Percentiles rank a stretch among this genome's conserved stretches.
phyloP scores from a whole-genome alignment of 1,140 invertebrate species.

The Geopemphigus sp. region DNA sequence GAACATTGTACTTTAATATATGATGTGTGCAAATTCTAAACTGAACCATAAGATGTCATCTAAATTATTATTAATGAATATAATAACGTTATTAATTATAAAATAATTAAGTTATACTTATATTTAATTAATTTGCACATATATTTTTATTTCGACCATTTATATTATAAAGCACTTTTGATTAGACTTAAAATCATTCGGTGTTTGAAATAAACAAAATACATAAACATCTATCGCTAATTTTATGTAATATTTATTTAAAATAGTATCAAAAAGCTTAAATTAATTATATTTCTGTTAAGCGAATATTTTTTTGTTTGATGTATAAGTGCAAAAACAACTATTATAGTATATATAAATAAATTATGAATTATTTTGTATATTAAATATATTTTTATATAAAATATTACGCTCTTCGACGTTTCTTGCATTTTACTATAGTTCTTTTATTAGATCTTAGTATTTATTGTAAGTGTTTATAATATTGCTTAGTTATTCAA shows the following conservation, averaged over 20 bases:
- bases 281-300: too few relatives aligned
- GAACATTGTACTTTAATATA: constrained; percentile 5
- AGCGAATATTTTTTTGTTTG: too few relatives aligned
- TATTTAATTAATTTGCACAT: background rate
- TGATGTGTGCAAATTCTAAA: constrained; percentile 8
- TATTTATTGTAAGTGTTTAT: too few relatives aligned
- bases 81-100: background rate
- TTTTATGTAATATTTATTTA: background rate
- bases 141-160: constrained; percentile 16
- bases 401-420: background rate
- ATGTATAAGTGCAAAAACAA: too few relatives aligned
- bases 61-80: constrained; percentile 17
- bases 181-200: background rate
- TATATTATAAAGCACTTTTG: background rate
- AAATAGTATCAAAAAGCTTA: background rate
- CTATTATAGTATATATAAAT: background rate
- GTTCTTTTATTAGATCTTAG: too few relatives aligned
- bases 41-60: background rate
- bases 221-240: background rate
- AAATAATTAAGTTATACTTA: background rate
- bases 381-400: background rate
- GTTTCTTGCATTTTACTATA: too few relatives aligned
- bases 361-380: background rate
- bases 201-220: background rate
- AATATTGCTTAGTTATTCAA: too few relatives aligned